A percentile compares a stretch with the other conserved stretches of the same genome.
phyloP scores from a whole-genome alignment of 2,113 vertebrate species.

The Microcebus tavaratra region DNA sequence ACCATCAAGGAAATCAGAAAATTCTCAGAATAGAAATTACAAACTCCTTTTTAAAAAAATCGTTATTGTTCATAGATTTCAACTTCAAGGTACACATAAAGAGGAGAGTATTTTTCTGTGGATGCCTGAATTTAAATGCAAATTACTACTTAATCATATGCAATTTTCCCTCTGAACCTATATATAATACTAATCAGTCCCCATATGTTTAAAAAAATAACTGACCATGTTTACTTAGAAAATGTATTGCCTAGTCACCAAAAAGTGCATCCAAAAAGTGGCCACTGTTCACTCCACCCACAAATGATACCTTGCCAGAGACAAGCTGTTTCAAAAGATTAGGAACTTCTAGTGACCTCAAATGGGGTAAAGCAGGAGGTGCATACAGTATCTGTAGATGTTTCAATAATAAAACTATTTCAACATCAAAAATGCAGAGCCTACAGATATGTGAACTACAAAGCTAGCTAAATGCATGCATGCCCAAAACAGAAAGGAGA shows the following conservation, averaged over 20 bases:
- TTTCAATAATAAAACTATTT: conserved; percentile 28
- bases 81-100: conserved; percentile 27
- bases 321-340: conserved; percentile 48
- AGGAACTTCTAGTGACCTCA: background rate
- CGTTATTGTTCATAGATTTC: conserved; percentile 51
- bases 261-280: background rate
- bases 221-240: background rate
- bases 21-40: conserved; percentile 41
- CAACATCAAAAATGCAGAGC: conserved; percentile 35
- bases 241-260: conserved; percentile 21
- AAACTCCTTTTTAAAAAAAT: background rate
- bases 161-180: conserved; percentile 37
- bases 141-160: conserved; percentile 26
- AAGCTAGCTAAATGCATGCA: background rate
- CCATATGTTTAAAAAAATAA: conserved; percentile 38
- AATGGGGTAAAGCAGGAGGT: background rate
- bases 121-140: conserved; percentile 22
- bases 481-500: background rate
- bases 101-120: conserved; percentile 28
- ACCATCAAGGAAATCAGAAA: conserved; percentile 50
- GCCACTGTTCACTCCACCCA: background rate
- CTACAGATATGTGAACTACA: background rate
- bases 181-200: background rate
- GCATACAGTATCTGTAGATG: background rate
- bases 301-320: background rate